A percentile compares a stretch with the other conserved stretches of the same genome.
Evolutionary conservation across 2,888 invertebrate species (phyloP).

Genomic region (Allygus modestus): DNA sequence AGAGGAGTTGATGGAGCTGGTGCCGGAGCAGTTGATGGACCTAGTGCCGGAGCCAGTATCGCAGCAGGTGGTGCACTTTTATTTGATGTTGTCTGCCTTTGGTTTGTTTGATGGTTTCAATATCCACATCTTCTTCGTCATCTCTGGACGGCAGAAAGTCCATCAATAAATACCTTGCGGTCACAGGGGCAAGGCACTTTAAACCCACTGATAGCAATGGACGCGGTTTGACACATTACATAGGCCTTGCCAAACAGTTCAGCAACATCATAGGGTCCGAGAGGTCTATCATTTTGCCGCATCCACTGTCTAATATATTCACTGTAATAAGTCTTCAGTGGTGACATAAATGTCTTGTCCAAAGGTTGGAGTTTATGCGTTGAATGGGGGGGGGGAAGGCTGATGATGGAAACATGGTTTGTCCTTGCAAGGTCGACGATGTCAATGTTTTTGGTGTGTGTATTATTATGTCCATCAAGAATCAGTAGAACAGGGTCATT

Average conservation of each 20-base stretch:
- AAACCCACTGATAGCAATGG: constrained; percentile 69
- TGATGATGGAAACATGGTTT: constrained; percentile 63
- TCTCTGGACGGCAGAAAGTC: constrained; percentile 39
- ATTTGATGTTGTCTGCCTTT: not conserved
- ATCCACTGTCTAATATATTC: constrained; percentile 71
- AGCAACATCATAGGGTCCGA: constrained; percentile 68
- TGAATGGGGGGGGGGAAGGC: constrained; percentile 62
- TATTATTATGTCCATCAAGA: constrained; percentile 65
- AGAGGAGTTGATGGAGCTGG: no score
- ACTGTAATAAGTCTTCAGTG: constrained; percentile 63
- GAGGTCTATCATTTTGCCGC: constrained; percentile 67
- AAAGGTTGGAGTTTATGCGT: constrained; percentile 63
- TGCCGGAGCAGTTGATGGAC: no score
- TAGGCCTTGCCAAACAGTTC: constrained; percentile 70
- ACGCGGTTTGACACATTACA: constrained; percentile 68
- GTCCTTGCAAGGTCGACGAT: constrained; percentile 62
- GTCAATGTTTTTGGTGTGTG: constrained; percentile 66
- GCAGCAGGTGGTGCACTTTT: not conserved
- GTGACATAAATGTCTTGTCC: constrained; percentile 64
- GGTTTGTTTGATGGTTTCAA: not conserved
- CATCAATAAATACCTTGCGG: constrained; percentile 67
- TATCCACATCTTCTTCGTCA: not conserved
- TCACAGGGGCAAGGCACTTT: constrained; percentile 68
- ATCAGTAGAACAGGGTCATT: constrained; percentile 68
- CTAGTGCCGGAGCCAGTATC: not conserved